Evolutionary conservation across 2,113 vertebrate genomes (phyloP).

Genomic region (Platichthys stellatus): DNA sequence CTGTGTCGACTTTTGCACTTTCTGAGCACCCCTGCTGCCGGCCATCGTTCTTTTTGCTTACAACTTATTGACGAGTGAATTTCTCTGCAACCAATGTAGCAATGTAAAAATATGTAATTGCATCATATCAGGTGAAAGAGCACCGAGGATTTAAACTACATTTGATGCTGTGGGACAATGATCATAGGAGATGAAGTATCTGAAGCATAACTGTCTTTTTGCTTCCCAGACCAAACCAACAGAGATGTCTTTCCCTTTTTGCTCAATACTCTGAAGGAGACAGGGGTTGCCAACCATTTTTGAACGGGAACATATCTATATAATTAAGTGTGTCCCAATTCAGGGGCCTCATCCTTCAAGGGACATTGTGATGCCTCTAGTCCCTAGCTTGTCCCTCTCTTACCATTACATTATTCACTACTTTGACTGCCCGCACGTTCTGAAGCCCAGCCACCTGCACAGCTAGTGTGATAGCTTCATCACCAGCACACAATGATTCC

Average conservation of each 20-base stretch:
- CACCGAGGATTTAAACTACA: conserved; percentile 49
- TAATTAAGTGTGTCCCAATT: not conserved
- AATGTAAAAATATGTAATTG: conserved; percentile 73
- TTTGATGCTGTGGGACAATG: conserved; percentile 28
- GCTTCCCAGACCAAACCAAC: conserved; percentile 60
- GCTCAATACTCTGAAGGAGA: conserved; percentile 17
- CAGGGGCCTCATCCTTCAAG: not conserved
- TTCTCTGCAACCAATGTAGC: conserved; percentile 81
- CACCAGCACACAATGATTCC: not conserved
- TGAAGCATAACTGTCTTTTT: conserved; percentile 53
- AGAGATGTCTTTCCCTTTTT: conserved; percentile 38
- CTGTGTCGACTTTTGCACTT: conserved; percentile 70
- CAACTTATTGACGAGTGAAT: conserved; percentile 59
- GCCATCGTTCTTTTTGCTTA: conserved; percentile 63
- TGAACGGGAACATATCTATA: conserved; percentile 19
- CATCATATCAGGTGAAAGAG: conserved; percentile 78
- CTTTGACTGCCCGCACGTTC: not conserved
- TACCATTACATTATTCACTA: not conserved
- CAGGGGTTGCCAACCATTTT: conserved; percentile 41
- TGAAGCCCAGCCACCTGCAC: not conserved
- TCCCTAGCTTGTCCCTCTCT: not conserved
- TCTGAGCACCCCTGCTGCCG: conserved; percentile 62
- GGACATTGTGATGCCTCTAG: not conserved
- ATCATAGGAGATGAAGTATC: conserved; percentile 40
- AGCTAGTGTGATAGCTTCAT: not conserved